Conservation (phyloP, 2,797 vertebrate species). For the Neopelma chrysocephalum region DNA sequence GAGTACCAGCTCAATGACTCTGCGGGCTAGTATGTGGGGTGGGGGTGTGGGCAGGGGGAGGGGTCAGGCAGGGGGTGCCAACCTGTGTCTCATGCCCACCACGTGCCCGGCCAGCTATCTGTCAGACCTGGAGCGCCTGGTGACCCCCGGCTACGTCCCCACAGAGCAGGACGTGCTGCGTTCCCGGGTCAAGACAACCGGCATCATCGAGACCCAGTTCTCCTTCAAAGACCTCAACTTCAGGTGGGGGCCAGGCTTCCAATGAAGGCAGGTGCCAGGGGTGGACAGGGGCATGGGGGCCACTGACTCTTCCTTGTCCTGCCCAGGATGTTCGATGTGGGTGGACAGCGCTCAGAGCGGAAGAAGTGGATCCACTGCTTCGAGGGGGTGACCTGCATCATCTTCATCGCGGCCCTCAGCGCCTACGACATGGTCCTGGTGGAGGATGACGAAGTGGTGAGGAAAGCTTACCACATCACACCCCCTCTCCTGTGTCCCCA, state of each 20-base stretch:
- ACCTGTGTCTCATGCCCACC: not conserved
- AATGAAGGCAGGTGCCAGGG: not conserved
- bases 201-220: constrained; percentile 96
- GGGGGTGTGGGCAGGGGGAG: accelerated
- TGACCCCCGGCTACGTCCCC: constrained; percentile 91
- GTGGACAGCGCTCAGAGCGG: constrained; percentile 94
- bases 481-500: not conserved
- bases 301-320: not conserved
- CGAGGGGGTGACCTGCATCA: constrained; percentile 98
- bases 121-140: constrained; percentile 89
- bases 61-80: too few species aligned
- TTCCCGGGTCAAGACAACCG: constrained; percentile 96
- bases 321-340: constrained; percentile 96
- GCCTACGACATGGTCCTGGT: constrained; percentile 99
- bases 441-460: constrained; percentile 98
- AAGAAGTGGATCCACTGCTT: constrained; percentile 99
- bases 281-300: not conserved
- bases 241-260: constrained; percentile 75
- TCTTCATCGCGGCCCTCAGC: constrained; percentile 96
- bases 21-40: constrained; percentile 89
- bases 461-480: not conserved
- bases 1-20: constrained; percentile 99
- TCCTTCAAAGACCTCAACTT: constrained; percentile 95
- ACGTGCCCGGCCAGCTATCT: constrained; percentile 80
- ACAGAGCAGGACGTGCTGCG: constrained; percentile 97